Evolutionary conservation across 2,888 invertebrate species (phyloP).

Genomic region (Sinhomidia bicolor): DNA sequence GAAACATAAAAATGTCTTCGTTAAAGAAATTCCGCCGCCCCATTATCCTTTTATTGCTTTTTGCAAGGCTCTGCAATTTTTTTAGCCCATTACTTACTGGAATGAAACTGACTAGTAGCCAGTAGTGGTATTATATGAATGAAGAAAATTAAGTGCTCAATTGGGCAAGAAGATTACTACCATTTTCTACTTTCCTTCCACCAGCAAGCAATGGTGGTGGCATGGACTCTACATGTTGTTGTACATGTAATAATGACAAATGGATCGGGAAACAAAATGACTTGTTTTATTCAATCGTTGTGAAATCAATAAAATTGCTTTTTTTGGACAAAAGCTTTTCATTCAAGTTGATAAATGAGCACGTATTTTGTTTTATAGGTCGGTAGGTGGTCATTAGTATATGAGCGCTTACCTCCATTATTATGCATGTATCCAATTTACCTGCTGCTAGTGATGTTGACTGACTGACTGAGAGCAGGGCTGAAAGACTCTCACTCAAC

Average conservation of each 20-base stretch:
- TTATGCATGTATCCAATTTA: slow-evolving; percentile 9
- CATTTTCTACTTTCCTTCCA: background rate
- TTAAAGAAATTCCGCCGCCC: too few species aligned
- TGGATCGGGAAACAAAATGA: slow-evolving; percentile 27
- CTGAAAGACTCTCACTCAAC: too few species aligned
- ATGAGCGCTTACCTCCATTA: background rate
- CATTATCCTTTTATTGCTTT: too few species aligned
- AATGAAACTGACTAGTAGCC: too few species aligned
- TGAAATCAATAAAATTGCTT: slow-evolving; percentile 61
- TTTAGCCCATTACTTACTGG: too few species aligned
- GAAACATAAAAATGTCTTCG: too few species aligned
- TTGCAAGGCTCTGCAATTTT: too few species aligned
- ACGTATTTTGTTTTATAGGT: background rate
- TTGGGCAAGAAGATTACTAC: background rate
- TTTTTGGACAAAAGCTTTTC: background rate
- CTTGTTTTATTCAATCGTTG: slow-evolving; percentile 40
- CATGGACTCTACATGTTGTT: background rate
- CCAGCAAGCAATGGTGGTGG: background rate
- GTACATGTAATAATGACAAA: slow-evolving; percentile 10
- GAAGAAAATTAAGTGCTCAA: too few species aligned
- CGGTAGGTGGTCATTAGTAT: background rate
- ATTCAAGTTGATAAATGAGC: background rate
- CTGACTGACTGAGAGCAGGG: background rate
- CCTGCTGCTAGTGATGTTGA: slow-evolving; percentile 39
- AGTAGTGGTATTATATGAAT: too few species aligned